Conservation (phyloP, 2,113 vertebrate genomes). For the Chloebia gouldiae region DNA sequence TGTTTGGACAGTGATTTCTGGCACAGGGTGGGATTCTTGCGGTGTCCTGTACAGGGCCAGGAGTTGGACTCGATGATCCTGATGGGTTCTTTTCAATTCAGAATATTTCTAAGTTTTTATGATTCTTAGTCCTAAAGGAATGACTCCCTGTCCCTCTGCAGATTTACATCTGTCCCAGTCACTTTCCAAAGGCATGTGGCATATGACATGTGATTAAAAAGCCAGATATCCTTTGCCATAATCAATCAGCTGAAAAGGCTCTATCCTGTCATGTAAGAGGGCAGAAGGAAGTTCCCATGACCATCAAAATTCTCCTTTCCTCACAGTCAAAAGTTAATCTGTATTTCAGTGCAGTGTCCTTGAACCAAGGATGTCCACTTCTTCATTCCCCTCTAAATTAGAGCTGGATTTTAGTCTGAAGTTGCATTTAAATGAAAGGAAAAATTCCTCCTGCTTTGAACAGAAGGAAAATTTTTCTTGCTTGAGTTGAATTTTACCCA, state of each 20-base stretch:
- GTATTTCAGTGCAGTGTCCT: background rate
- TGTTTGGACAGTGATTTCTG: background rate
- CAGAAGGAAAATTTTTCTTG: background rate
- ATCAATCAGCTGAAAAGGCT: background rate
- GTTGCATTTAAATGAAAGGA: background rate
- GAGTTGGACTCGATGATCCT: rapidly evolving
- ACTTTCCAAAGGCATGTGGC: background rate
- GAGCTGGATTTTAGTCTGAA: background rate
- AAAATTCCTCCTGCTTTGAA: background rate
- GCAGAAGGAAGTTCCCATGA: background rate
- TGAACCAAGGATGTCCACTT: background rate
- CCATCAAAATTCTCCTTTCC: background rate
- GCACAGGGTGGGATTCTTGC: background rate
- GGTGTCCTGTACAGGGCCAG: background rate
- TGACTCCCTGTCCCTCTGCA: background rate
- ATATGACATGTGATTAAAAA: background rate
- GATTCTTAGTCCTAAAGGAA: background rate
- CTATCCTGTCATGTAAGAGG: background rate
- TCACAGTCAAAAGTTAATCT: background rate
- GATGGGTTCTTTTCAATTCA: background rate
- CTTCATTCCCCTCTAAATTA: background rate
- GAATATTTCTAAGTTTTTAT: background rate
- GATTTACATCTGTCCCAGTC: background rate
- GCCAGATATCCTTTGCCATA: background rate
- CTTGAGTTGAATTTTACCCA: background rate